These are phyloP conservation scores for Catostylus mosaicus DNA, from an alignment of 30 jellyfish, hydroid and myxozoan species.

Conservation along the genomic window DNA sequence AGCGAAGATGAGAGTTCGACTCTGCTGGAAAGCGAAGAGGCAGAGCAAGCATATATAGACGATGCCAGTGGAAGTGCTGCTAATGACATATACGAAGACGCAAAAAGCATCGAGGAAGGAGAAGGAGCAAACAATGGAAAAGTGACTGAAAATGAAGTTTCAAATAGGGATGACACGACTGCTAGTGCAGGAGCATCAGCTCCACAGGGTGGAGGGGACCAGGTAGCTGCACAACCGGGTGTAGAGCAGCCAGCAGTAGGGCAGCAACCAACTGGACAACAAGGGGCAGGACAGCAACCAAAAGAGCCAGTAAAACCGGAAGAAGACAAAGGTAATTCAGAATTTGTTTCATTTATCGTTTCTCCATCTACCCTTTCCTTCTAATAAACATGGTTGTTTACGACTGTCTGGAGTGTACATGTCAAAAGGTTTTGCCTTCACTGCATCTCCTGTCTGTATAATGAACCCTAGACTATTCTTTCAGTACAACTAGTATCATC, in stretches of 20 bases:
- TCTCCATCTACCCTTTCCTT: too few species aligned
- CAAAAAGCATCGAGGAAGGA: conserved; percentile 39
- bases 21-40: not conserved
- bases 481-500: too few species aligned
- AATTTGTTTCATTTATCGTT: too few species aligned
- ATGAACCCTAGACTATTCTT: too few species aligned
- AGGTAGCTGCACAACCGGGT: conserved; percentile 31
- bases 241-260: conserved; percentile 38
- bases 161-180: conserved; percentile 41
- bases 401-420: too few species aligned
- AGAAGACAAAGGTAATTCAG: conserved; percentile 24
- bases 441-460: too few species aligned
- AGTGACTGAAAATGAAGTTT: conserved; percentile 11
- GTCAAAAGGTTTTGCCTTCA: too few species aligned
- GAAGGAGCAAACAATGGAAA: conserved; percentile 19
- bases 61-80: conserved; percentile 41
- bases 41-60: conserved; percentile 8
- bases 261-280: conserved; percentile 14
- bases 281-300: conserved; percentile 37
- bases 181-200: conserved; percentile 51
- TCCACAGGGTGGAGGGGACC: conserved; percentile 24
- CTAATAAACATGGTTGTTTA: too few species aligned
- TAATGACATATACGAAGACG: conserved; percentile 36
- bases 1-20: not conserved
- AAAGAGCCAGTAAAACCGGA: conserved; percentile 33